Base-by-base conservation (phyloP, 1,140 invertebrate genomes). In the Magallana gigas region DNA sequence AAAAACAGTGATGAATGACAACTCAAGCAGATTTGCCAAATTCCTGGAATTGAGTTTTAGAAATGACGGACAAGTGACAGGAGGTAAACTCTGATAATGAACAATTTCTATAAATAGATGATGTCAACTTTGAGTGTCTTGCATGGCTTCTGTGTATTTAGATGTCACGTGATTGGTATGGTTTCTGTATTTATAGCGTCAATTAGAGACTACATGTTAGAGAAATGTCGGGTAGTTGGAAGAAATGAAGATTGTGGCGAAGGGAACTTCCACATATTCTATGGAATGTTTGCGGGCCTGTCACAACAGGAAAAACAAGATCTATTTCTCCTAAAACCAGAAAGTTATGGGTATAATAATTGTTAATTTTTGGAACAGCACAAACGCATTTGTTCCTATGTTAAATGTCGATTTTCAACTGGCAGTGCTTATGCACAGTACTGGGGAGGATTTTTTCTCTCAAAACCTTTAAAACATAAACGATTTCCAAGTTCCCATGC, bases 201-300 rank as follows among this genome's bases (percentile, higher is more conserved):
- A 18, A 87, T 94, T 2, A 76, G 89, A 57, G 92, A 93, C 82
- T 94, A 92, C 94, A 95, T 99, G 62, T 95, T 99, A 88, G 98
- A 99, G 95, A 99, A 99, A 93, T 98, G 98, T 0, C 96, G 98
- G 86, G 98, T 99, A 0, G 97, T 99, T 29, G 57, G 23, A 23
- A 57, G 57, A 83, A 96, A 96, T 92, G 98, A 99, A 93, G 96
- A 96, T 89, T 90, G 95, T 0, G 97, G 97, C 0, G 98, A 99
- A 93, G 96, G 98, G 76, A 99, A 98, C 94, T 99, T 99, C 95
- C 98, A 99, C 93, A 97, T 99, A 83, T 99, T 99, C 95, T 99
- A 99, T 94, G 98, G 98, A 94, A 94, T 99, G 29, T 94, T 99
- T 57, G 96, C 90, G 85, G 93, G 92, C 12, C 80, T 90, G 3